Evolutionary conservation across 2,888 invertebrate genomes (phyloP).

Genomic region (Crossocerus cetratus): DNA sequence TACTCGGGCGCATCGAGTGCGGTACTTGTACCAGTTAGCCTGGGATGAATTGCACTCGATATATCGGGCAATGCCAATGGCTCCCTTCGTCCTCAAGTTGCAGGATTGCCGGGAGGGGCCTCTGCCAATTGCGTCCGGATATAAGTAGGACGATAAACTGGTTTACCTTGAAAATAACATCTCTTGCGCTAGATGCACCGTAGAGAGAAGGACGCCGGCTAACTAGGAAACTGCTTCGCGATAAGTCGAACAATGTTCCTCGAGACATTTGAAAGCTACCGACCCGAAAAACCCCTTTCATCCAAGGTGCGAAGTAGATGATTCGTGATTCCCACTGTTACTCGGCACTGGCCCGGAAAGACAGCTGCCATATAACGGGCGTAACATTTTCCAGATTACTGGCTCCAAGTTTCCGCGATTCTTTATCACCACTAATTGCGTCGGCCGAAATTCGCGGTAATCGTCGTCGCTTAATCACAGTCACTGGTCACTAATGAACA

Average conservation of each 20-base stretch:
- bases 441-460: neutral
- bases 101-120: too few relatives aligned
- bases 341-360: conserved; percentile 12
- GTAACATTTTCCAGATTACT: neutral
- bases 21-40: too few relatives aligned
- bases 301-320: neutral
- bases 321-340: neutral
- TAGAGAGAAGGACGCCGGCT: too few relatives aligned
- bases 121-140: too few relatives aligned
- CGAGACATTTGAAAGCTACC: neutral
- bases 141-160: too few relatives aligned
- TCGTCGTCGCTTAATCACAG: neutral
- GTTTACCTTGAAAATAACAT: too few relatives aligned
- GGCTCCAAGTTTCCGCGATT: neutral
- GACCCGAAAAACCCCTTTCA: neutral
- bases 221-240: neutral
- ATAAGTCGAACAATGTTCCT: neutral
- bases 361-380: conserved; percentile 5
- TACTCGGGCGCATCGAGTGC: neutral
- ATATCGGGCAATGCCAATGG: too few relatives aligned
- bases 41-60: too few relatives aligned
- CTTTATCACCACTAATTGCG: conserved; percentile 9
- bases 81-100: too few relatives aligned
- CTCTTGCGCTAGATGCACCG: too few relatives aligned
- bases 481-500: neutral